Percentiles rank a stretch among this genome's conserved stretches.
phyloP scores from a whole-genome alignment of 1,140 invertebrate genomes.

The Phenacoccus solenopsis region DNA sequence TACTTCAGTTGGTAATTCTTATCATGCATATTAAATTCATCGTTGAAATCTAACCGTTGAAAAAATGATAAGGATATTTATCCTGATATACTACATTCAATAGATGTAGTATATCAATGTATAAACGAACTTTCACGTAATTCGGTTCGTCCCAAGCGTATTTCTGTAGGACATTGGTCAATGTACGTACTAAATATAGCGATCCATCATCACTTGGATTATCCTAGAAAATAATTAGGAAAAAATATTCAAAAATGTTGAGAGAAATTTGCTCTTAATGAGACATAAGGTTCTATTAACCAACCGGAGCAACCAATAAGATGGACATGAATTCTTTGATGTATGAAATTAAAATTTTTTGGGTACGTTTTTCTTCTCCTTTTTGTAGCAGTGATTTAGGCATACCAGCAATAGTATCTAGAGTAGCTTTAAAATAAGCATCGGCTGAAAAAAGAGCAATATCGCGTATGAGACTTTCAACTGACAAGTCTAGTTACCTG shows the following conservation, averaged over 20 bases:
- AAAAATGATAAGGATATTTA: conserved; percentile 65
- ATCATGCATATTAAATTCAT: no score
- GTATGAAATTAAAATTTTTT: conserved; percentile 57
- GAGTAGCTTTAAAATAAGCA: conserved; percentile 79
- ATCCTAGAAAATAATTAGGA: conserved; percentile 47
- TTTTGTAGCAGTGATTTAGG: conserved; percentile 61
- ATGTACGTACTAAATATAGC: conserved; percentile 57
- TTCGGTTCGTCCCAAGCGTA: conserved; percentile 48
- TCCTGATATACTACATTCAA: conserved; percentile 61
- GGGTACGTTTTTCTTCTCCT: conserved; percentile 53
- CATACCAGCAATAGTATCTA: conserved; percentile 65
- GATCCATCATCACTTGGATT: conserved; percentile 65
- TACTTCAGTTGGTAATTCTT: no score
- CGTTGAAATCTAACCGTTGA: conserved; percentile 66
- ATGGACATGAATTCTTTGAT: conserved; percentile 68
- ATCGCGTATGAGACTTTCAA: no score
- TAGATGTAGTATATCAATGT: conserved; percentile 57
- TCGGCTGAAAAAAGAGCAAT: conserved; percentile 65
- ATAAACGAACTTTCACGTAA: conserved; percentile 43
- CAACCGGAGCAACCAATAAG: conserved; percentile 70
- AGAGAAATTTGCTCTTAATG: no score
- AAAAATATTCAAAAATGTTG: no score
- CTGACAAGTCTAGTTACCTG: no score
- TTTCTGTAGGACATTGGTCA: conserved; percentile 59
- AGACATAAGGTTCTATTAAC: no score